Percentiles rank a stretch among this genome's conserved stretches.
Conservation (phyloP, 2,888 invertebrate genomes). For the Toxonevra muliebris region DNA sequence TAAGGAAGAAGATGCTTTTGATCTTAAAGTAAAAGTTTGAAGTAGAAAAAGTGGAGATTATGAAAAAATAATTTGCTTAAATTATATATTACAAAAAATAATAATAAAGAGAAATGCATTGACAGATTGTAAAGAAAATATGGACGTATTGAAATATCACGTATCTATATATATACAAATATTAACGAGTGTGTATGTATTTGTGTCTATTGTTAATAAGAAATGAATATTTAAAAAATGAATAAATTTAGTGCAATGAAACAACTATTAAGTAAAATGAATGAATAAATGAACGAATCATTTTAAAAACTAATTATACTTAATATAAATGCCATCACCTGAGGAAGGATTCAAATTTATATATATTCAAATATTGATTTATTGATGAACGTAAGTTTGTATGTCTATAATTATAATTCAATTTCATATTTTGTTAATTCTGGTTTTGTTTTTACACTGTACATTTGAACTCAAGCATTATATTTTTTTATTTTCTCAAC, state of each 20-base stretch:
- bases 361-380: too few relatives aligned
- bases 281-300: background rate
- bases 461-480: too few relatives aligned
- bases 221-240: background rate
- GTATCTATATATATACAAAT: conserved; percentile 39
- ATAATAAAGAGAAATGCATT: too few relatives aligned
- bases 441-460: conserved; percentile 26
- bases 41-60: too few relatives aligned
- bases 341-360: conserved; percentile 55
- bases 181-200: conserved; percentile 6
- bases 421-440: conserved; percentile 24
- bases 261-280: background rate
- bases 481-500: conserved; percentile 42
- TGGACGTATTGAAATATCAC: conserved; percentile 57
- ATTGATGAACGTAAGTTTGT: conserved; percentile 32
- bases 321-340: conserved; percentile 60
- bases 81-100: too few relatives aligned
- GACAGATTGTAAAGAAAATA: conserved; percentile 21
- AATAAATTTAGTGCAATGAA: background rate
- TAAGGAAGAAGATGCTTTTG: too few relatives aligned
- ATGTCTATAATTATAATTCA: conserved; percentile 1
- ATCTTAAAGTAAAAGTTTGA: too few relatives aligned
- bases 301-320: background rate
- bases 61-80: too few relatives aligned
- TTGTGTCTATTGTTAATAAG: background rate